Conservation (phyloP, 2,113 vertebrate genomes). For the Pampusana beccarii region DNA sequence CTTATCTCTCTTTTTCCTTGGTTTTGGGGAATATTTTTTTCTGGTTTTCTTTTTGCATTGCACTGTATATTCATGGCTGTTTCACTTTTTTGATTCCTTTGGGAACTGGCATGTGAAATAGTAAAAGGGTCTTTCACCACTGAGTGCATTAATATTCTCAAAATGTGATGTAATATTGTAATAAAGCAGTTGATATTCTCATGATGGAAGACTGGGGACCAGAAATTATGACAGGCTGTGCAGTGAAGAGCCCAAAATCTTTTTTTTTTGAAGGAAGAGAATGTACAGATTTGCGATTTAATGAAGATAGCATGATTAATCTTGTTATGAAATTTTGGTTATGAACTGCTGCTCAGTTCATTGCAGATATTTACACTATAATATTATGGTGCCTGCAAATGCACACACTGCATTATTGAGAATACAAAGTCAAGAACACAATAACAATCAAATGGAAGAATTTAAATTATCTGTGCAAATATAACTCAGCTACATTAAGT, state of each 20-base stretch:
- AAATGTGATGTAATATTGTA: neutral
- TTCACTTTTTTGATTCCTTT: neutral
- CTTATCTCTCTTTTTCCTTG: neutral
- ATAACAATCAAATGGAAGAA: neutral
- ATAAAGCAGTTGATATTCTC: neutral
- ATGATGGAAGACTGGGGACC: neutral
- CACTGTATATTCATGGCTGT: neutral
- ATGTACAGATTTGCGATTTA: neutral
- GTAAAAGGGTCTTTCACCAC: neutral
- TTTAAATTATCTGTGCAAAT: neutral
- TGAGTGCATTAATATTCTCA: neutral
- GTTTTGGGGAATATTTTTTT: neutral
- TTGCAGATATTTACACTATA: neutral
- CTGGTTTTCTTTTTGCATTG: neutral
- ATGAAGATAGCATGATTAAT: neutral
- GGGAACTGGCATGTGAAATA: neutral
- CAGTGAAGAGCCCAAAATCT: neutral
- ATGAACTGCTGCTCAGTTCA: neutral
- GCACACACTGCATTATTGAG: neutral
- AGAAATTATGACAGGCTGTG: neutral
- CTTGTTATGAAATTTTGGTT: neutral
- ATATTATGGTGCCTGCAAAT: accelerated
- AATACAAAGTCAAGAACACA: neutral
- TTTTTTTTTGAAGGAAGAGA: neutral
- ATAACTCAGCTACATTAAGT: neutral